These are phyloP conservation scores for Neoaliturus tenellus DNA, from an alignment of 2,888 invertebrate genomes.

Conservation along the genomic window DNA sequence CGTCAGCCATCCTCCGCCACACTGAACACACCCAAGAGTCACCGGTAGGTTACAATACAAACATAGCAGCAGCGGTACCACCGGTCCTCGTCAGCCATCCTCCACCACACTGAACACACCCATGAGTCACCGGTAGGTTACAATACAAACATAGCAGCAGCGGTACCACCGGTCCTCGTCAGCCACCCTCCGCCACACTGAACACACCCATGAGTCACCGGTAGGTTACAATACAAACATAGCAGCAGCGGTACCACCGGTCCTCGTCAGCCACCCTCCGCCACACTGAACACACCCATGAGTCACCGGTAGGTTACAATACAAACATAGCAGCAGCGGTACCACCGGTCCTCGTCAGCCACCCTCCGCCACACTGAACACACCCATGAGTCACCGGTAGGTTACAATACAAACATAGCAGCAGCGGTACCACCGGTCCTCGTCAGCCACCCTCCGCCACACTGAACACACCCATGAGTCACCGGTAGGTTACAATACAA, in stretches of 20 bases:
- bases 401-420: no score
- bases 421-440: constrained; percentile 79
- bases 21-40: constrained; percentile 73
- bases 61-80: constrained; percentile 78
- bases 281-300: constrained; percentile 81
- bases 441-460: constrained; percentile 79
- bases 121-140: no score
- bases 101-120: constrained; percentile 80
- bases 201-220: no score
- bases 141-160: no score
- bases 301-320: no score
- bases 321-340: constrained; percentile 78
- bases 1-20: constrained; percentile 79
- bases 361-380: constrained; percentile 80
- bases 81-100: constrained; percentile 78
- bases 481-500: no score
- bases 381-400: no score
- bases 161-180: constrained; percentile 79
- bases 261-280: constrained; percentile 77
- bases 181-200: constrained; percentile 81
- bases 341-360: constrained; percentile 77
- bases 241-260: constrained; percentile 79
- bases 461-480: no score
- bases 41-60: no score
- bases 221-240: no score